phyloP scores from a whole-genome alignment of 2,113 vertebrate genomes.

The Rhinolophus ferrumequinum region DNA sequence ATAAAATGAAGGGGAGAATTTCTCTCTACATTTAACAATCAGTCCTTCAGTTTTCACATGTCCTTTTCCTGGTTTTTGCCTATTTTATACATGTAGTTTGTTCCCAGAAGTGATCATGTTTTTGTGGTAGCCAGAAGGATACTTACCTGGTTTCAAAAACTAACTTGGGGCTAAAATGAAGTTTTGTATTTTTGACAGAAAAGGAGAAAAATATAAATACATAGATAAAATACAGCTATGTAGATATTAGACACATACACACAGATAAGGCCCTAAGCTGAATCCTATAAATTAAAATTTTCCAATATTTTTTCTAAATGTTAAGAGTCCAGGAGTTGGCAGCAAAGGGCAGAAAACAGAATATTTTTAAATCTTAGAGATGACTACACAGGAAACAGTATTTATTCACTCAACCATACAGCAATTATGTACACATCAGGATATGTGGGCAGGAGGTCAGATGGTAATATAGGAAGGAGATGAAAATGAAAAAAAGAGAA shows the following conservation, averaged over 20 bases:
- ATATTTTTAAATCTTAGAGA: conserved; percentile 36
- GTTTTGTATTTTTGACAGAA: background rate
- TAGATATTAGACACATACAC: background rate
- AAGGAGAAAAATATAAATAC: background rate
- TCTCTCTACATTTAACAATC: background rate
- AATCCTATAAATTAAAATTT: background rate
- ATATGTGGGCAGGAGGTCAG: background rate
- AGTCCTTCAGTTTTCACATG: background rate
- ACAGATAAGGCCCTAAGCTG: background rate
- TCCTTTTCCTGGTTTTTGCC: background rate
- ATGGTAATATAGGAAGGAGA: background rate
- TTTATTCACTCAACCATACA: background rate
- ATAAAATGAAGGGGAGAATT: background rate
- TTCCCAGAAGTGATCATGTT: background rate
- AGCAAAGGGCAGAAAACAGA: conserved; percentile 10
- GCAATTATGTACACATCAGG: background rate
- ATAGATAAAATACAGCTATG: background rate
- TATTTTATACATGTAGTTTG: background rate
- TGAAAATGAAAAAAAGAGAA: background rate
- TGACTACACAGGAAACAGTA: background rate
- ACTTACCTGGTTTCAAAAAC: background rate
- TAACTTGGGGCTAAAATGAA: conserved; percentile 5
- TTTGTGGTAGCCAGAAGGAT: background rate
- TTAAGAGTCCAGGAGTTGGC: background rate
- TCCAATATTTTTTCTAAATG: background rate